Evolutionary conservation across 2,888 invertebrate genomes (phyloP).

Genomic region (Papilio protenor): DNA sequence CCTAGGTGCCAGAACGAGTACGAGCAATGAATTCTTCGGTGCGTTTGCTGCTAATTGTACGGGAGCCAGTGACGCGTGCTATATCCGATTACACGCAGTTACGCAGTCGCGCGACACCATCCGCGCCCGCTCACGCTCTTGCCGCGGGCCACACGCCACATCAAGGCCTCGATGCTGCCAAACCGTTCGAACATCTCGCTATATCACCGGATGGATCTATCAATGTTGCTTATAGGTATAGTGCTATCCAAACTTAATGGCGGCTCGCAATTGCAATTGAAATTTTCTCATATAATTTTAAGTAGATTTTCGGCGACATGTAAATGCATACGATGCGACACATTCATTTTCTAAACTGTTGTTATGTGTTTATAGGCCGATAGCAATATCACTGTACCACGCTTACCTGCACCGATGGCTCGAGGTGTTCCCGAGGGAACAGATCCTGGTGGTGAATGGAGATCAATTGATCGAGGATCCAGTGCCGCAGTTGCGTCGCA

Average conservation of each 20-base stretch:
- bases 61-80: constrained; percentile 97
- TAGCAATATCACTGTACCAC: constrained; percentile 95
- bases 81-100: constrained; percentile 99
- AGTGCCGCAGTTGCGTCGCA: constrained; percentile 92
- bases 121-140: constrained; percentile 83
- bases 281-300: too few relatives aligned
- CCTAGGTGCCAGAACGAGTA: constrained; percentile 95
- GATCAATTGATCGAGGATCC: constrained; percentile 96
- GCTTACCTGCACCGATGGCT: constrained; percentile 96
- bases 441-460: constrained; percentile 97
- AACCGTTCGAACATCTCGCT: constrained; percentile 92
- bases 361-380: constrained; percentile 80
- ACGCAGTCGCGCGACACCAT: constrained; percentile 91
- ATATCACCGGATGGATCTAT: constrained; percentile 92
- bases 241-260: not conserved
- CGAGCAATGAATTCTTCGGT: constrained; percentile 97
- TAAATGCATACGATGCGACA: too few relatives aligned
- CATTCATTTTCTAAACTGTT: not conserved
- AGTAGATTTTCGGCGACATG: too few relatives aligned
- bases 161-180: constrained; percentile 73
- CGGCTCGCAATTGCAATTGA: not conserved
- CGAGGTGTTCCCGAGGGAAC: constrained; percentile 94
- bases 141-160: constrained; percentile 58
- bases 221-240: constrained; percentile 89
- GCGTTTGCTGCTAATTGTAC: constrained; percentile 95